Base-by-base conservation (phyloP, 2,797 vertebrate species). In the Sebastes hubbsi region DNA sequence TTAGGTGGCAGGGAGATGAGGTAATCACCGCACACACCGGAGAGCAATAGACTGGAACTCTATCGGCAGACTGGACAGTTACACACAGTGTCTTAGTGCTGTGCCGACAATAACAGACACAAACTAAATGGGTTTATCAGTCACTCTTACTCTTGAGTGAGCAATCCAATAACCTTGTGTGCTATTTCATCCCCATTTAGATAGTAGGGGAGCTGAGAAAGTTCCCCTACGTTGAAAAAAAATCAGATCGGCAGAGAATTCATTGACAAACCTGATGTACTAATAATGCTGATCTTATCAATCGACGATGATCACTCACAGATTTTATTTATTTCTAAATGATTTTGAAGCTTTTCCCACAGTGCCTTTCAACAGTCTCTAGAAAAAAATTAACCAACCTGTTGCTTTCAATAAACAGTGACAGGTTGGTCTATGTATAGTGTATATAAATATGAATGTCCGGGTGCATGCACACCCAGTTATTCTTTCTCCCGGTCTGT, bases 51-150 rank as follows among this genome's bases (percentile, higher is more conserved):
- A 80, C 30, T 72, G 65, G 22, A 82, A 52, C n/a, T 70, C 25
- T 29, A 14, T 70, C 54, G 62, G 24, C 58, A 60, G 24, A 62
- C 16, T 58, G 69, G 66, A 73, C 42, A 34, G 34, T 46, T 61
- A 68, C 60, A 77, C 32, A 63, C 42, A 49, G 7, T 70, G 24
- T 70, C 63, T 72, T n/a, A 9, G 20, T 30, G 72, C 64, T 36
- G 38, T 22, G 59, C 24, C 62, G 78, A 81, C 65, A 80, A 66
- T 59, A 65, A 65, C 65, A 60, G 72, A 77, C 46, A 75, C 61
- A 75, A 55, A 72, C 52, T 22, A 72, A 79, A 87, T 80, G 68
- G 75, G 52, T 68, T 76, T 25, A 82, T 88, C 71, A 80, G 29
- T 88, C 82, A 75, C 34, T 64, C 42, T 75, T 27, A 75, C 68